phyloP scores from a whole-genome alignment of 2,797 vertebrate genomes.

The Antennarius maculatus region DNA sequence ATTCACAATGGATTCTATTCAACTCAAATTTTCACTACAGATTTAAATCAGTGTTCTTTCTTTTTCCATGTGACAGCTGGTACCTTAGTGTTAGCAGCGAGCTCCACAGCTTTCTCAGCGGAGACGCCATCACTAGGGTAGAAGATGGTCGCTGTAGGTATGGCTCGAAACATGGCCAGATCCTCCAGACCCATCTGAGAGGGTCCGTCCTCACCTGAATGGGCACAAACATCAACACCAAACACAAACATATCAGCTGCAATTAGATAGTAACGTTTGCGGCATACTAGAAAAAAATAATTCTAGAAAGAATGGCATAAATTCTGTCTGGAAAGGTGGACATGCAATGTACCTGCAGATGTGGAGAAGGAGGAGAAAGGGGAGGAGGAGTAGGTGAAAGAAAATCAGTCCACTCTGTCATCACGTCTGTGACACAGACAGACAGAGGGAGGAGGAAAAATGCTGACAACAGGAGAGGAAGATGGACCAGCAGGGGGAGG shows the following conservation, averaged over 20 bases:
- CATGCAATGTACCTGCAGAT: slow-evolving; percentile 86
- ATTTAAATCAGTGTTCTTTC: rapidly evolving
- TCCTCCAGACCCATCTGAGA: slow-evolving; percentile 88
- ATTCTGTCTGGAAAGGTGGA: slow-evolving; percentile 58
- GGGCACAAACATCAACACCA: slow-evolving; percentile 5
- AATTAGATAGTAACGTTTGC: slow-evolving; percentile 30
- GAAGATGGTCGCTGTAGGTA: slow-evolving; percentile 91
- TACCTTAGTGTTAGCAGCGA: slow-evolving; percentile 95
- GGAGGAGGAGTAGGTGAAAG: slow-evolving; percentile 59
- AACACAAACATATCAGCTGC: slow-evolving; percentile 13
- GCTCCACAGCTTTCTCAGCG: slow-evolving; percentile 93
- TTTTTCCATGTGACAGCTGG: not conserved
- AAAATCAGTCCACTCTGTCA: slow-evolving; percentile 56
- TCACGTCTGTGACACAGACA: slow-evolving; percentile 64
- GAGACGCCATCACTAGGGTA: slow-evolving; percentile 94
- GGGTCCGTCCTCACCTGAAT: slow-evolving; percentile 92
- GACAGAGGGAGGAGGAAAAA: slow-evolving; percentile 73
- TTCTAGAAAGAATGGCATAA: slow-evolving; percentile 40
- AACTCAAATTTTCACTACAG: not conserved
- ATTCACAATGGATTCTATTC: not conserved
- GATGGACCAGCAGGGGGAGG: slow-evolving; percentile 27
- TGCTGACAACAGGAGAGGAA: slow-evolving; percentile 60
- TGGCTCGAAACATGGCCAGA: slow-evolving; percentile 88
- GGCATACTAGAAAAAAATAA: slow-evolving; percentile 50
- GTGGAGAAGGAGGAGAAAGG: slow-evolving; percentile 72